These are phyloP conservation scores for Ennomos quercinarius DNA, from an alignment of 2,888 invertebrate species.

Conservation along the genomic window DNA sequence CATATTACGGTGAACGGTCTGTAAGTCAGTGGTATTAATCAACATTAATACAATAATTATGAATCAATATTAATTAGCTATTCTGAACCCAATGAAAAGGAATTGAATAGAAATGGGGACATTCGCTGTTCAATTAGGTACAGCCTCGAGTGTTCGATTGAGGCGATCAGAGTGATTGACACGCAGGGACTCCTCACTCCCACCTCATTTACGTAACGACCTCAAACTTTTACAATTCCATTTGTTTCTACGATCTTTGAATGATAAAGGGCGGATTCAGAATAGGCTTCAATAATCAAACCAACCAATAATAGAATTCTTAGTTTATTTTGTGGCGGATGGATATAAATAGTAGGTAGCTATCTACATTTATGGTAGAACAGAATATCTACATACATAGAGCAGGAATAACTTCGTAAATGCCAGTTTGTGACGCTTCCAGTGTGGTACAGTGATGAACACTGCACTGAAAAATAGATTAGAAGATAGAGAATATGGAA, in stretches of 20 bases:
- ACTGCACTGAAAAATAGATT: no score
- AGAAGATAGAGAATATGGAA: no score
- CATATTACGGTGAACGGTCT: no score
- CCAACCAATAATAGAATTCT: slow-evolving; percentile 10
- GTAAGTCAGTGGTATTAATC: no score
- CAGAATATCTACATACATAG: not conserved
- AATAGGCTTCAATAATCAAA: slow-evolving; percentile 1
- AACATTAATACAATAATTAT: not conserved
- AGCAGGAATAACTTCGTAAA: no score
- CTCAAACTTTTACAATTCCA: slow-evolving; percentile 34
- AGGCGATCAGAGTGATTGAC: slow-evolving; percentile 28
- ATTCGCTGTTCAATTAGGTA: slow-evolving; percentile 34
- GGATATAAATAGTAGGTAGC: not conserved
- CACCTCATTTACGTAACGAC: slow-evolving; percentile 32
- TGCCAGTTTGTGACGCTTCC: no score
- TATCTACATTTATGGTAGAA: no score
- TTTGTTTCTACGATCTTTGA: slow-evolving; percentile 14
- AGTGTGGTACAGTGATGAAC: no score
- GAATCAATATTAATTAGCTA: slow-evolving; percentile 10
- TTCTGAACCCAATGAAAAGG: slow-evolving; percentile 24
- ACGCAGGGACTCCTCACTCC: slow-evolving; percentile 23
- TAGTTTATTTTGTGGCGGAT: not conserved
- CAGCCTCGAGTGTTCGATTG: slow-evolving; percentile 25
- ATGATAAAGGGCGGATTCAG: slow-evolving; percentile 16
- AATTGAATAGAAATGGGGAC: slow-evolving; percentile 41